These are phyloP conservation scores for Eurytoma adleriae DNA, from an alignment of 2,888 invertebrate genomes.

Conservation along the genomic window DNA sequence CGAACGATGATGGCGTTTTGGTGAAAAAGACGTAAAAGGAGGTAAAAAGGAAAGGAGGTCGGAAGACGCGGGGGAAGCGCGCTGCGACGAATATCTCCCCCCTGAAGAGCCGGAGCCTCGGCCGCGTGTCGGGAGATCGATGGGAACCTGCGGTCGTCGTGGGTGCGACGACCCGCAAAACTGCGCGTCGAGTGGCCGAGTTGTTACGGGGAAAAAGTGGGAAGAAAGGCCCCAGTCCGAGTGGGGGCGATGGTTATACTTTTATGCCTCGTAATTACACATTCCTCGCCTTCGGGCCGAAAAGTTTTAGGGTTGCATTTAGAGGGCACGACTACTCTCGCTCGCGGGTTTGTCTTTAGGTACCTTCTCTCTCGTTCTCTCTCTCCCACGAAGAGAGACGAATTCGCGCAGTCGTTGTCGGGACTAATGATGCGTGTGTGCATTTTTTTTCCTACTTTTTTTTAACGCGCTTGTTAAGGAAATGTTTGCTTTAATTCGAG, in stretches of 20 bases:
- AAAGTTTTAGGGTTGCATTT: slow-evolving; percentile 51
- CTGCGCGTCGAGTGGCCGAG: not conserved
- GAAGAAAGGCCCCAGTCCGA: slow-evolving; percentile 47
- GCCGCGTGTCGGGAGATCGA: slow-evolving; percentile 65
- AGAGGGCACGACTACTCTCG: slow-evolving; percentile 26
- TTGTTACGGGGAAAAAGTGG: not conserved
- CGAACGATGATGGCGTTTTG: slow-evolving; percentile 34
- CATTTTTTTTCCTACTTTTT: not conserved
- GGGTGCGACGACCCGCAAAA: slow-evolving; percentile 68
- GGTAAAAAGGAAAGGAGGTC: slow-evolving; percentile 6
- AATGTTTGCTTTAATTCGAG: slow-evolving; percentile 15
- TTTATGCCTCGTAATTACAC: slow-evolving; percentile 76
- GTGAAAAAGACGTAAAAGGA: slow-evolving; percentile 52
- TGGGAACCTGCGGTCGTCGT: slow-evolving; percentile 69
- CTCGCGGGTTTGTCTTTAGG: not conserved
- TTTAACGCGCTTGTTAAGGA: slow-evolving; percentile 34
- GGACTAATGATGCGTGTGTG: slow-evolving; percentile 35
- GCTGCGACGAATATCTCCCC: slow-evolving; percentile 59
- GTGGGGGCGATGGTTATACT: slow-evolving; percentile 72
- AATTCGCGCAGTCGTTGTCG: slow-evolving; percentile 1
- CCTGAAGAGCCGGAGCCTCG: slow-evolving; percentile 28
- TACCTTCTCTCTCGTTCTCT: not conserved
- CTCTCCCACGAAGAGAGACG: not conserved
- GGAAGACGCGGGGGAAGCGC: not conserved
- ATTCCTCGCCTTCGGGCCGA: slow-evolving; percentile 65